Percentiles rank a stretch among this genome's conserved stretches.
These are phyloP conservation scores for Ferdinandea cuprea DNA, from an alignment of 2,888 invertebrate genomes.

Conservation along the genomic window DNA sequence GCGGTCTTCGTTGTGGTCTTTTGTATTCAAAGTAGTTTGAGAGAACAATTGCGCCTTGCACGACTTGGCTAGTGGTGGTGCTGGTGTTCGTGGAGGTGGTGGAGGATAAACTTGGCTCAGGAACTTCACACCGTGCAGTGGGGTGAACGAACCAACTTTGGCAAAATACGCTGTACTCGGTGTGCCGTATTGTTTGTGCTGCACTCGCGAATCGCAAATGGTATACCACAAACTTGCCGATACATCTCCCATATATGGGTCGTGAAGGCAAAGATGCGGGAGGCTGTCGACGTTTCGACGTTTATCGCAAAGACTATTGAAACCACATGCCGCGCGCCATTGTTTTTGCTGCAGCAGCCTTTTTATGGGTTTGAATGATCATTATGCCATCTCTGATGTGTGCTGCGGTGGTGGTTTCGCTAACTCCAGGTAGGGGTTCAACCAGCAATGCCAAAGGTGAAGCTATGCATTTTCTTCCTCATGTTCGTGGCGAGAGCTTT, in stretches of 20 bases:
- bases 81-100: no score
- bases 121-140: conserved; percentile 14
- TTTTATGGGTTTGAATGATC: conserved; percentile 64
- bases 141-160: conserved; percentile 63
- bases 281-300: conserved; percentile 58
- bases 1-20: conserved; percentile 52
- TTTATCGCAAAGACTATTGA: conserved; percentile 58
- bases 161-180: neutral
- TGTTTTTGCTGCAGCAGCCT: conserved; percentile 32
- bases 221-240: conserved; percentile 58
- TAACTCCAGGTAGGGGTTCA: neutral
- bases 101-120: conserved; percentile 30
- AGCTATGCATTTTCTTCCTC: conserved; percentile 21
- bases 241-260: conserved; percentile 47
- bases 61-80: conserved; percentile 5
- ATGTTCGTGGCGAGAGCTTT: conserved; percentile 24
- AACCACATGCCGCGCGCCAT: conserved; percentile 55
- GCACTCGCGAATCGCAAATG: conserved; percentile 55
- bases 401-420: conserved; percentile 21
- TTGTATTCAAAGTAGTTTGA: conserved; percentile 72
- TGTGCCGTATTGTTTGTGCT: conserved; percentile 5
- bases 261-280: conserved; percentile 61
- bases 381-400: conserved; percentile 46
- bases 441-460: conserved; percentile 60
- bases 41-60: conserved; percentile 57